A percentile compares a stretch with the other conserved stretches of the same genome.
Conservation (phyloP, 2,888 invertebrate genomes). For the Campoplex nolae region DNA sequence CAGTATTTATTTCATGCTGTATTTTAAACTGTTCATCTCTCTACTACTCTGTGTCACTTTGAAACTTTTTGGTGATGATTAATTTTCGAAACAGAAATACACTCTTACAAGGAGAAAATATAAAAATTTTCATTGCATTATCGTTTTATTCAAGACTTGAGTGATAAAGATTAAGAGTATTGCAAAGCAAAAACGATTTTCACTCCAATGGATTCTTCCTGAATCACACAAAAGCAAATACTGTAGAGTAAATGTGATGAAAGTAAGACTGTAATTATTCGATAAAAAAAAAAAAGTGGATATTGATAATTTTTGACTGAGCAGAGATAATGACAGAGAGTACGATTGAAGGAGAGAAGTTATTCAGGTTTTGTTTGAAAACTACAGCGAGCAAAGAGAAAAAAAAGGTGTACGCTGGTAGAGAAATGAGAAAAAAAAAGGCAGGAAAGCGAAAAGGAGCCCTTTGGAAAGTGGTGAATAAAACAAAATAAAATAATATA, state of each 20-base stretch:
- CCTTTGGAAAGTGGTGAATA: neutral
- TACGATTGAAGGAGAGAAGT: no score
- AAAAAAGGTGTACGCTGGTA: neutral
- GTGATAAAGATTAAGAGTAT: neutral
- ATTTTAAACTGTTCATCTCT: no score
- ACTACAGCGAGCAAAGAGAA: neutral
- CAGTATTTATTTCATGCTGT: no score
- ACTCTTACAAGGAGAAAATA: neutral
- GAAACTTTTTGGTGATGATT: neutral
- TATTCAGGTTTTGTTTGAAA: neutral
- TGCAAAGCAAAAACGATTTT: neutral
- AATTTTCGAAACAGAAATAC: neutral
- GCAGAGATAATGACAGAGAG: neutral
- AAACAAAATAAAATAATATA: conserved; percentile 21
- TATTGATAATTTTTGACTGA: no score
- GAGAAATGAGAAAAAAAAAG: neutral
- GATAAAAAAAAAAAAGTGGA: neutral
- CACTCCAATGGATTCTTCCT: neutral
- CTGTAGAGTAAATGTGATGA: neutral
- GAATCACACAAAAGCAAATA: neutral
- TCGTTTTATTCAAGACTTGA: neutral
- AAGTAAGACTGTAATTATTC: neutral
- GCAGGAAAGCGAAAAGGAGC: neutral
- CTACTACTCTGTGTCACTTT: neutral
- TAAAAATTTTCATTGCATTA: neutral